Evolutionary conservation across 2,888 invertebrate species (phyloP), one percentile per base, ranked within the genome.

Genomic region (Latheticus oryzae): DNA sequence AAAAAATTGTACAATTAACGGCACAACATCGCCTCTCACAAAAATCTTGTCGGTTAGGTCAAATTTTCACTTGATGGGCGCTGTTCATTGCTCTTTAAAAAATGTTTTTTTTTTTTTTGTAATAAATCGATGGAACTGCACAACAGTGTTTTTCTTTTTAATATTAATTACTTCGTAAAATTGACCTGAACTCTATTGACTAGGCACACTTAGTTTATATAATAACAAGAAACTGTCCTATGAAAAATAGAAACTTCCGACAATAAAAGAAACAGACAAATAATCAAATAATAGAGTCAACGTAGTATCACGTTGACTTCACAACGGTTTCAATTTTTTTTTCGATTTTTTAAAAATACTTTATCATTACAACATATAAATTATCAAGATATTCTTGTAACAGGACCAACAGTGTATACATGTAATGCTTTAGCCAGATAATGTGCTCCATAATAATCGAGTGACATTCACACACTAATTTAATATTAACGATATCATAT

Each of bases 131-230:
- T 71, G 73, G 73, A 75, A 75, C 76, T 74, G 75, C 76, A 75
- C 74, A 76, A 75, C 74, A 74, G 73, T 52, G 30, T 55, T 58
- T 56, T 72, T n/a, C n/a, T n/a, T 64, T 69, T 73, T 73, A 74
- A 69, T 73, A 69, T 70, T 75, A 73, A 67, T 71, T 73, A 73
- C 53, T 66, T 63, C 60, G 60, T 52, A 71, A 72, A 82, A 82
- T 83, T 84, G 83, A 83, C 83, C 80, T 81, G 82, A 83, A 83
- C 81, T 81, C 83, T 83, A 83, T 82, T 83, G 83, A 84, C 84
- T 84, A 84, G 84, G 84, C 84, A 84, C 84, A 84, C 83, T 82
- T 84, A 83, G 81, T 83, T 82, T 78, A 75, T 75, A 76, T 82
- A 80, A 81, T 81, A 83, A 83, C 82, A 82, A 82, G 82, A 83